Evolutionary conservation across 1,140 invertebrate genomes (phyloP).

Genomic region (Bombus breviceps): DNA sequence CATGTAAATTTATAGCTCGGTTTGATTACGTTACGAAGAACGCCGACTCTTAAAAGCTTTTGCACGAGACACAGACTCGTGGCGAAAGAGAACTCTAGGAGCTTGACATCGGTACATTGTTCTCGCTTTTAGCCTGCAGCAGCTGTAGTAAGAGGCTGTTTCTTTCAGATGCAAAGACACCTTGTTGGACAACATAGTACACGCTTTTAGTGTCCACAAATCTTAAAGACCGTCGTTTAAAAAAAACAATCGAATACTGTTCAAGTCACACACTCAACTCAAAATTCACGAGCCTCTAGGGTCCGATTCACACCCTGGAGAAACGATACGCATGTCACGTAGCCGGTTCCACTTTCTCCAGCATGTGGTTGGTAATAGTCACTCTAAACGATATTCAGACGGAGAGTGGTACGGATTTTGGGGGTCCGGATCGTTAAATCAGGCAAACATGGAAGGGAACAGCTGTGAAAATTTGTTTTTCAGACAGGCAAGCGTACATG

Average conservation of each 20-base stretch:
- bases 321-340: not conserved
- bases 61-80: not conserved
- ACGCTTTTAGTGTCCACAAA: not conserved
- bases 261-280: too few relatives aligned
- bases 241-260: not conserved
- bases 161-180: not conserved
- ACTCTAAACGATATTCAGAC: slow-evolving; percentile 11
- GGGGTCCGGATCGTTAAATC: slow-evolving; percentile 56
- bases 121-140: not conserved
- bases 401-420: slow-evolving; percentile 10
- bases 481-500: not conserved
- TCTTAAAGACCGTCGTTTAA: too few relatives aligned
- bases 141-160: not conserved
- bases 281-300: too few relatives aligned
- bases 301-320: not conserved
- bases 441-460: slow-evolving; percentile 42
- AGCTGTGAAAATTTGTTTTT: slow-evolving; percentile 70
- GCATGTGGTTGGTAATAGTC: slow-evolving; percentile 44
- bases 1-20: not conserved
- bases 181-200: not conserved
- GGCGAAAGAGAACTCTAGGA: not conserved
- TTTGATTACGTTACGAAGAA: too few relatives aligned
- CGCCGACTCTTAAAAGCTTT: too few relatives aligned
- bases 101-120: not conserved
- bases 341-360: not conserved